Conservation (phyloP, 2,113 vertebrate species). For the Cinclus mexicanus region DNA sequence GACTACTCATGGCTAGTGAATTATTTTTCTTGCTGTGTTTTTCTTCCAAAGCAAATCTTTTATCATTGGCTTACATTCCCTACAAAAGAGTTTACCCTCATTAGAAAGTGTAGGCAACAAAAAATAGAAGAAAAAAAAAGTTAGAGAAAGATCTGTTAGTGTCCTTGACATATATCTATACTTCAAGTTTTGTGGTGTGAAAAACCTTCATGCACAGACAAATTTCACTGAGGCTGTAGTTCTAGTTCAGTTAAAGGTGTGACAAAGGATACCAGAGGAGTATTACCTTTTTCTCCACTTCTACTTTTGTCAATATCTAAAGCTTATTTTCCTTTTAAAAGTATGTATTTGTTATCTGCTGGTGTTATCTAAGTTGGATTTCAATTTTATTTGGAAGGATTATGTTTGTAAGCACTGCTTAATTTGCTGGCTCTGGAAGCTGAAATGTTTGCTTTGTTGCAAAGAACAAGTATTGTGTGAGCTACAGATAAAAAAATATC, state of each 20-base stretch:
- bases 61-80: not conserved
- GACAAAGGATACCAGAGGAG: not conserved
- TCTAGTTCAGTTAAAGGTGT: not conserved
- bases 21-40: not conserved
- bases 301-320: not conserved
- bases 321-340: not conserved
- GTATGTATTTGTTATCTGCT: not conserved
- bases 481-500: not conserved
- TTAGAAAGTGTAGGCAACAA: not conserved
- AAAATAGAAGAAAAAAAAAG: not conserved
- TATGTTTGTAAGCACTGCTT: not conserved
- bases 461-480: not conserved
- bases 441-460: slow-evolving; percentile 16
- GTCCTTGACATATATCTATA: not conserved
- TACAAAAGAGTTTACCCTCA: not conserved
- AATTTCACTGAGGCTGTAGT: not conserved
- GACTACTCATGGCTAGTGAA: not conserved
- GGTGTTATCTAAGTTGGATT: not conserved
- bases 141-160: not conserved
- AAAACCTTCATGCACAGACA: not conserved
- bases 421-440: not conserved
- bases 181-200: not conserved
- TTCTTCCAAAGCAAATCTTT: not conserved
- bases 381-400: slow-evolving; percentile 26
- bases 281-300: not conserved